phyloP scores from a whole-genome alignment of 2,113 vertebrate genomes.

The Gasterosteus nipponicus region DNA sequence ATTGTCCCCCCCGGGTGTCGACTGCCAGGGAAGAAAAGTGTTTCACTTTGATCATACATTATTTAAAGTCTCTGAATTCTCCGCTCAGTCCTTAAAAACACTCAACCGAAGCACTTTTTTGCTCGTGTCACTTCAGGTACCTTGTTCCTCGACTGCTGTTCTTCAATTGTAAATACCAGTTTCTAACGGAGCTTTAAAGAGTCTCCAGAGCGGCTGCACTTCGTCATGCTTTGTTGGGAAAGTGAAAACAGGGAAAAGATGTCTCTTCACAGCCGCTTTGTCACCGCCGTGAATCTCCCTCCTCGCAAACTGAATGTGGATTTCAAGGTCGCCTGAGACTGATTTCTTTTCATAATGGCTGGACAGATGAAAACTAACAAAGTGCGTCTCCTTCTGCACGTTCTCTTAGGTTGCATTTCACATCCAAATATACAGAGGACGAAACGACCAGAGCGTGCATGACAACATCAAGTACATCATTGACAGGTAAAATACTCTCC shows the following conservation, averaged over 20 bases:
- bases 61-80: slow-evolving; percentile 62
- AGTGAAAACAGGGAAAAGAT: slow-evolving; percentile 12
- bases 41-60: slow-evolving; percentile 61
- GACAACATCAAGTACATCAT: slow-evolving; percentile 93
- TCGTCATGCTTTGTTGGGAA: slow-evolving; percentile 7
- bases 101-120: slow-evolving; percentile 56
- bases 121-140: slow-evolving; percentile 44
- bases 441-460: slow-evolving; percentile 87
- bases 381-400: slow-evolving; percentile 1
- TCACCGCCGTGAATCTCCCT: background rate
- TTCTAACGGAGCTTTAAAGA: slow-evolving; percentile 16
- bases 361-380: slow-evolving; percentile 40
- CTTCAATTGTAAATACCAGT: slow-evolving; percentile 6
- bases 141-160: slow-evolving; percentile 19
- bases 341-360: slow-evolving; percentile 11
- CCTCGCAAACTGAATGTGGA: background rate
- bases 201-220: slow-evolving; percentile 7
- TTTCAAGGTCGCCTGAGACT: slow-evolving; percentile 23
- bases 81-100: slow-evolving; percentile 60
- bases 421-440: slow-evolving; percentile 88
- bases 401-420: slow-evolving; percentile 88
- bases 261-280: background rate
- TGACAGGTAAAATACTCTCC: slow-evolving; percentile 82
- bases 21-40: slow-evolving; percentile 23
- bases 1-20: slow-evolving; percentile 33